Conservation (phyloP, 2,797 vertebrate species). For the Centropyge bicolor region DNA sequence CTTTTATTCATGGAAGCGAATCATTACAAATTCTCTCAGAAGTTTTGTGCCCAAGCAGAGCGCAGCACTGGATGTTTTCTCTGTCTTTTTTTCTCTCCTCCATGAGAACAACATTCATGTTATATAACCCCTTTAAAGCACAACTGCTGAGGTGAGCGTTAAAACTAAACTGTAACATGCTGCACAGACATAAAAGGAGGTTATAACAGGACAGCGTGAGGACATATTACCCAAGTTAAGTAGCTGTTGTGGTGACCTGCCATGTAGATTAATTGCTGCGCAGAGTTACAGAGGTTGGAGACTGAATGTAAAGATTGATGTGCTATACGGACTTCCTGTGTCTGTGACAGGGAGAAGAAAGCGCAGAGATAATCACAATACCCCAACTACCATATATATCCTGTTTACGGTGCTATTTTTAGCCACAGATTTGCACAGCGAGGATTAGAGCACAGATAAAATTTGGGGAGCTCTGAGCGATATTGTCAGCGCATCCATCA, state of each 20-base stretch:
- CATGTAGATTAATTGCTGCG: constrained; percentile 37
- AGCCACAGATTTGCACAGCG: constrained; percentile 59
- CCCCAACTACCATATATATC: constrained; percentile 80
- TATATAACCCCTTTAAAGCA: constrained; percentile 72
- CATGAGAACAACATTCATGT: constrained; percentile 56
- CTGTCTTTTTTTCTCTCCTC: constrained; percentile 16
- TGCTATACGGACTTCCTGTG: constrained; percentile 53
- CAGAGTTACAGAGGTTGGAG: constrained; percentile 18
- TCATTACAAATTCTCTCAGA: constrained; percentile 77
- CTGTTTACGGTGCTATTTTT: constrained; percentile 82
- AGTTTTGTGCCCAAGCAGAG: constrained; percentile 60
- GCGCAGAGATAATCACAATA: constrained; percentile 81
- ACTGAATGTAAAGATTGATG: constrained; percentile 31
- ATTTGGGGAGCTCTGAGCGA: constrained; percentile 52
- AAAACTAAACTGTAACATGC: constrained; percentile 48
- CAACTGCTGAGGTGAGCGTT: constrained; percentile 61
- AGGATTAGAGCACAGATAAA: constrained; percentile 62
- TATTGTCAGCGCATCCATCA: constrained; percentile 48
- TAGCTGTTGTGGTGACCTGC: constrained; percentile 31
- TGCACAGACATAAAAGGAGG: constrained; percentile 44
- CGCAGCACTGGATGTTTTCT: constrained; percentile 50
- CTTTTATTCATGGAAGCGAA: constrained; percentile 77
- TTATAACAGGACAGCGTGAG: constrained; percentile 53
- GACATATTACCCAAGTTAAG: constrained; percentile 19
- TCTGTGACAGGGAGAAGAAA: constrained; percentile 68